A percentile compares a stretch with the other conserved stretches of the same genome.
Evolutionary conservation across 2,797 vertebrate species (phyloP).

Genomic region (Furcifer pardalis): DNA sequence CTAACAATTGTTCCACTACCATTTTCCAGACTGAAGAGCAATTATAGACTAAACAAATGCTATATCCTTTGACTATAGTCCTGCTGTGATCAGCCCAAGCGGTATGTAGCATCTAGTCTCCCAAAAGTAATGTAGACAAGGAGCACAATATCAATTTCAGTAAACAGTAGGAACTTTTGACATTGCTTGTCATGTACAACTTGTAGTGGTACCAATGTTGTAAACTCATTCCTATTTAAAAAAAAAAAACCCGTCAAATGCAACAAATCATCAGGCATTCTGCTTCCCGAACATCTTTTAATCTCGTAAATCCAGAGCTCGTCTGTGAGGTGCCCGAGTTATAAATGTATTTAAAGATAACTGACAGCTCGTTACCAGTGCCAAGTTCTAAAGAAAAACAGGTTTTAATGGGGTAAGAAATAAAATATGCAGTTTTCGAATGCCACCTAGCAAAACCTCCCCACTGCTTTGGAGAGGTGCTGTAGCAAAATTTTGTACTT

Average conservation of each 20-base stretch:
- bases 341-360: neutral
- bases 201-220: neutral
- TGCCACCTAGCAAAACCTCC: neutral
- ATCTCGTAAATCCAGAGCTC: neutral
- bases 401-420: neutral
- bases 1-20: neutral
- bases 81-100: neutral
- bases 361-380: neutral
- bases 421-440: constrained; percentile 1
- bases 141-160: constrained; percentile 21
- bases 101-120: neutral
- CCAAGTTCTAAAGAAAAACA: neutral
- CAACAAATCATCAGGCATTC: neutral
- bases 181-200: neutral
- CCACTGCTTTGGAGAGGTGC: neutral
- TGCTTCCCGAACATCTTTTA: constrained; percentile 32
- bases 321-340: neutral
- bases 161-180: neutral
- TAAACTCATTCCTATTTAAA: neutral
- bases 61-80: neutral
- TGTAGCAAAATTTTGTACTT: accelerated
- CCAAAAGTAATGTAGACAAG: constrained; percentile 32
- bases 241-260: neutral
- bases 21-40: constrained; percentile 18
- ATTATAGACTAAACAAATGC: neutral